phyloP scores from a whole-genome alignment of 1,140 invertebrate genomes.

The Drosophila gunungcola region DNA sequence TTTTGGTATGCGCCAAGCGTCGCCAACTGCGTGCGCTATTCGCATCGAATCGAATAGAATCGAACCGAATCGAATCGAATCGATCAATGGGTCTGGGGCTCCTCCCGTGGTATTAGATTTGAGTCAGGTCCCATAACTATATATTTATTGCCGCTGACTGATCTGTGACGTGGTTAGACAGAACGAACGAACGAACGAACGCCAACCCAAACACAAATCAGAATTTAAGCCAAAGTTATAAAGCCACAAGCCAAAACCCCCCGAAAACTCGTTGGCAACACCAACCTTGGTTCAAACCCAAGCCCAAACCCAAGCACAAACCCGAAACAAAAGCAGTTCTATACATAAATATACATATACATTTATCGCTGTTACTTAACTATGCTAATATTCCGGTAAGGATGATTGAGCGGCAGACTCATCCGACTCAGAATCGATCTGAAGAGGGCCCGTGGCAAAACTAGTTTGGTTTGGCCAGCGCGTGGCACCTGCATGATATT shows the following conservation, averaged over 20 bases:
- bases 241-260: conserved; percentile 25
- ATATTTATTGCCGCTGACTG: conserved; percentile 29
- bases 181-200: neutral
- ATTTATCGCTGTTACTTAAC: conserved; percentile 64
- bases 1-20: conserved; percentile 64
- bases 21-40: conserved; percentile 53
- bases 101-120: conserved; percentile 51
- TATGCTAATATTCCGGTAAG: conserved; percentile 79
- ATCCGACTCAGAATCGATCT: conserved; percentile 24
- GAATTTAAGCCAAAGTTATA: conserved; percentile 10
- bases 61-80: conserved; percentile 17
- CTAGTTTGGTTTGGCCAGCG: conserved; percentile 33
- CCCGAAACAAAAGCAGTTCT: conserved; percentile 68
- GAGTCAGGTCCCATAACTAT: conserved; percentile 43
- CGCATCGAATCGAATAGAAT: conserved; percentile 43
- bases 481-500: conserved; percentile 44
- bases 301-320: conserved; percentile 49
- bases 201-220: neutral
- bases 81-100: conserved; percentile 63
- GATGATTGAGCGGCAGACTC: conserved; percentile 54
- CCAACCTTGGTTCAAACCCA: conserved; percentile 57
- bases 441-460: conserved; percentile 19
- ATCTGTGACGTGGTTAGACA: conserved; percentile 32
- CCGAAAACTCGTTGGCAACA: conserved; percentile 59
- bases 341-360: conserved; percentile 71